Conservation (phyloP, 2,797 vertebrate genomes). For the Sebastes oblongus region DNA sequence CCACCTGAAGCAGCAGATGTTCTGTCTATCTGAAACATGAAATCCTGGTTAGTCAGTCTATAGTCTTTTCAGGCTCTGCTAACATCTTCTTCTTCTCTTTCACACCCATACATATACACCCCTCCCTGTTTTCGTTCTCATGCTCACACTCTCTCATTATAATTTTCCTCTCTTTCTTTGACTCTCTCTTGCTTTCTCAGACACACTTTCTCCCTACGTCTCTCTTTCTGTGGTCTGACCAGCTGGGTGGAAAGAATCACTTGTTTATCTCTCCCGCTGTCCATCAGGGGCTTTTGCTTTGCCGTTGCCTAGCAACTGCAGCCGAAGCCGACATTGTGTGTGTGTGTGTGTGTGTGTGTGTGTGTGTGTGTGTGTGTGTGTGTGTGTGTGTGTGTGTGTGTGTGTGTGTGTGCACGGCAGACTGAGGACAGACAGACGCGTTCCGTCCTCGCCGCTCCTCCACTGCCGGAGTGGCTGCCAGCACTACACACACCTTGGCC, state of each 20-base stretch:
- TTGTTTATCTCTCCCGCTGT: constrained; percentile 66
- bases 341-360: neutral
- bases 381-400: neutral
- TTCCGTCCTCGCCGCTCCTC: constrained; percentile 11
- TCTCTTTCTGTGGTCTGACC: constrained; percentile 37
- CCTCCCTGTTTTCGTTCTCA: neutral
- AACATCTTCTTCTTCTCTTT: neutral
- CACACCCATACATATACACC: neutral
- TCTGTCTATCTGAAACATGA: neutral
- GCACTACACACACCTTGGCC: constrained; percentile 1
- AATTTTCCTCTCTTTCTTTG: neutral
- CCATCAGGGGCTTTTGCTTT: constrained; percentile 65
- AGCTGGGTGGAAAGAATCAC: constrained; percentile 68
- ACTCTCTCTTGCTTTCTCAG: neutral
- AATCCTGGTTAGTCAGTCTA: neutral
- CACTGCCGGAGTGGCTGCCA: constrained; percentile 19
- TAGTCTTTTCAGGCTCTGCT: neutral
- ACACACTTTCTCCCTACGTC: neutral
- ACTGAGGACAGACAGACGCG: constrained; percentile 26
- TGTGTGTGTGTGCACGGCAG: constrained; percentile 14
- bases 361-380: neutral
- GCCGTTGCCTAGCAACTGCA: constrained; percentile 80
- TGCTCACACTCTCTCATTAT: neutral
- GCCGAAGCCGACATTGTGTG: constrained; percentile 35
- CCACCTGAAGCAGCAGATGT: neutral